phyloP scores from a whole-genome alignment of 2,113 vertebrate species.

The Tenrec ecaudatus region DNA sequence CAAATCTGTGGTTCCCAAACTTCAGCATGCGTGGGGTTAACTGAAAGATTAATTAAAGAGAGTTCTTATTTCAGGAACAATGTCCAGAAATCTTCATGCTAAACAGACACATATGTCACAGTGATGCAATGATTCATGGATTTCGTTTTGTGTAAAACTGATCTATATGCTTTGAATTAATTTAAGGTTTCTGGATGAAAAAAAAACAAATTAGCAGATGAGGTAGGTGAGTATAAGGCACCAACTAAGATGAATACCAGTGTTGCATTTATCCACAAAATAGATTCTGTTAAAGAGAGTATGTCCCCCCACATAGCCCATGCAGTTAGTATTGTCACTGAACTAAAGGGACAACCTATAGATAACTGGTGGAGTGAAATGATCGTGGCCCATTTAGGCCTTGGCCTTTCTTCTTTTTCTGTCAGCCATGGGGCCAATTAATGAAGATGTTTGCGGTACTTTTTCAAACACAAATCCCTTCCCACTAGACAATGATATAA shows the following conservation, averaged over 20 bases:
- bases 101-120: not conserved
- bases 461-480: conserved; percentile 63
- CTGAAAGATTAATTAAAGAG: not conserved
- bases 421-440: conserved; percentile 65
- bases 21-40: not conserved
- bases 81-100: not conserved
- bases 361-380: not conserved
- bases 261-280: conserved; percentile 20
- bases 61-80: not conserved
- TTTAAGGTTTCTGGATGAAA: not conserved
- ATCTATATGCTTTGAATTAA: conserved; percentile 21
- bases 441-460: conserved; percentile 8
- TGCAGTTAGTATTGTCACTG: not conserved
- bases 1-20: not conserved
- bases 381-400: conserved; percentile 34
- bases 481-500: conserved; percentile 27
- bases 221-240: not conserved
- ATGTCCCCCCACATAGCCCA: not conserved
- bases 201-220: not conserved
- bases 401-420: conserved; percentile 42
- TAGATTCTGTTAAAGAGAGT: not conserved
- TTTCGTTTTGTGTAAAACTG: not conserved
- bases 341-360: conserved; percentile 25
- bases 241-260: not conserved
- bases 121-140: not conserved